Conservation (phyloP, 2,888 invertebrate genomes). For the Monoplex corrugatus region DNA sequence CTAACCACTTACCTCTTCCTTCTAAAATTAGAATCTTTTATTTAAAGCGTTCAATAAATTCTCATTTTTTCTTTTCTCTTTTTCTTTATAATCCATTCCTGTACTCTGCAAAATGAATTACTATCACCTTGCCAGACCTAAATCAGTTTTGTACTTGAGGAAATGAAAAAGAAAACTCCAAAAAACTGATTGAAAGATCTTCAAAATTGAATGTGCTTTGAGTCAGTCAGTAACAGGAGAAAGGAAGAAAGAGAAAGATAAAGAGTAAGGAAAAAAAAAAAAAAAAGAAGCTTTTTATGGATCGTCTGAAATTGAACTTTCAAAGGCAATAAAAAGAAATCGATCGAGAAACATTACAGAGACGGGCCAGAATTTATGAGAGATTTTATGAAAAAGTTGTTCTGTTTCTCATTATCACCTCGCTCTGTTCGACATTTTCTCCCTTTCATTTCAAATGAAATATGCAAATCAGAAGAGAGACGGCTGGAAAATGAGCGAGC, state of each 20-base stretch:
- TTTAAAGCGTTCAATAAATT: background rate
- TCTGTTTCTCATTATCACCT: background rate
- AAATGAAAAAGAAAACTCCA: background rate
- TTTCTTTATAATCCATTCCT: too few relatives aligned
- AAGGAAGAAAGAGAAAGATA: background rate
- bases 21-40: background rate
- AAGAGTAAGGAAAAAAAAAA: background rate
- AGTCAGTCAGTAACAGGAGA: background rate
- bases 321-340: background rate
- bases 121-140: too few relatives aligned
- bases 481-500: background rate
- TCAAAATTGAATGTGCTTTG: too few relatives aligned
- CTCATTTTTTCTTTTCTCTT: too few relatives aligned
- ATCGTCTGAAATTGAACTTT: background rate
- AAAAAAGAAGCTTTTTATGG: background rate
- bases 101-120: too few relatives aligned
- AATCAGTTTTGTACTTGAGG: too few relatives aligned
- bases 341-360: background rate
- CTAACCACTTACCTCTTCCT: background rate
- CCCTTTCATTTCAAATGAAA: background rate
- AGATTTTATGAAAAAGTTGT: background rate
- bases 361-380: background rate
- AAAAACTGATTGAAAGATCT: background rate
- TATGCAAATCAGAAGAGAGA: conserved; percentile 4
- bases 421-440: background rate